Evolutionary conservation across 1,140 invertebrate genomes (phyloP).

Genomic region (Homalodisca vitripennis): DNA sequence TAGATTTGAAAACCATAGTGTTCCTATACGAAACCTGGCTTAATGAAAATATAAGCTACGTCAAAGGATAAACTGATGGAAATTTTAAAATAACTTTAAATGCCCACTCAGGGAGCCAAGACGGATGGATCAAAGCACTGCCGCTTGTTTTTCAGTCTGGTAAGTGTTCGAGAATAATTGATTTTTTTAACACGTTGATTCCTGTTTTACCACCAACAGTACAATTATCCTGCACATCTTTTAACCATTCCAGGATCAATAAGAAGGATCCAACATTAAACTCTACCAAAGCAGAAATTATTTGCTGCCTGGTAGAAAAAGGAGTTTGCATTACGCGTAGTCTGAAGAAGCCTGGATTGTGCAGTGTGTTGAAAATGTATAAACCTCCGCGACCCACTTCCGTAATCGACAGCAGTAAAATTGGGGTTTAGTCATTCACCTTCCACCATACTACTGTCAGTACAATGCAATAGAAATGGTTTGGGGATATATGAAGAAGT

Average conservation of each 20-base stretch:
- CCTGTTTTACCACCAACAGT: conserved; percentile 4
- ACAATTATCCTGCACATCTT: background rate
- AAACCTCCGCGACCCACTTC: conserved; percentile 1
- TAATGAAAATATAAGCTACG: background rate
- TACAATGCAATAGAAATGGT: conserved; percentile 18
- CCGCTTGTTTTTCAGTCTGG: conserved; percentile 12
- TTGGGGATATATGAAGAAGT: conserved; percentile 11
- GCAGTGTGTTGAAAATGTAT: background rate
- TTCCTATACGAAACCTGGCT: background rate
- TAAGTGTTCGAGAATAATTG: background rate
- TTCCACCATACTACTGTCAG: background rate
- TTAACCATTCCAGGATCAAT: background rate
- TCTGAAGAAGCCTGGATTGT: conserved; percentile 11
- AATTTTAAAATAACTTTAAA: background rate
- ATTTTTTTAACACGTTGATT: conserved; percentile 5
- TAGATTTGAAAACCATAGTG: conserved; percentile 1
- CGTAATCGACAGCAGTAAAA: background rate
- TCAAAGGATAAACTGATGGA: background rate
- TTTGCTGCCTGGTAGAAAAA: background rate
- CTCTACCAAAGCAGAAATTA: conserved; percentile 9
- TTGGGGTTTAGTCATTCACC: too few species aligned
- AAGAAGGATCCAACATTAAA: conserved; percentile 1
- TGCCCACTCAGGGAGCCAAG: background rate
- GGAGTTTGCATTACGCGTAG: background rate
- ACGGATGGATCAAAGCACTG: conserved; percentile 8